phyloP scores from a whole-genome alignment of 1,140 invertebrate genomes.

The Armadillidium nasatum region DNA sequence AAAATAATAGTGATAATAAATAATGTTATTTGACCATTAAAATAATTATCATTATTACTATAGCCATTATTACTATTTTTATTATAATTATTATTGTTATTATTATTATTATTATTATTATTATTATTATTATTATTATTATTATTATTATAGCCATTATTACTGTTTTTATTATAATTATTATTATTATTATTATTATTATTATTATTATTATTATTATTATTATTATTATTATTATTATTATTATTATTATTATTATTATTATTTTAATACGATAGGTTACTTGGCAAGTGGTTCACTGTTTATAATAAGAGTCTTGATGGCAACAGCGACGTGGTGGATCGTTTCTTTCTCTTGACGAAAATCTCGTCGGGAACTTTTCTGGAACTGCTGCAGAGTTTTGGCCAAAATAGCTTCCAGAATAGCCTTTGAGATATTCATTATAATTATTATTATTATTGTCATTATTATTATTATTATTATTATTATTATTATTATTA shows the following conservation, averaged over 20 bases:
- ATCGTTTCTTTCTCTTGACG: slow-evolving; percentile 83
- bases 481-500: too few relatives aligned
- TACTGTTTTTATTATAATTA: background rate
- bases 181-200: background rate
- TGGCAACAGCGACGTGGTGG: slow-evolving; percentile 85
- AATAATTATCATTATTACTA: too few relatives aligned
- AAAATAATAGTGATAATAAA: too few relatives aligned
- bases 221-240: background rate
- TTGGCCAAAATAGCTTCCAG: slow-evolving; percentile 93
- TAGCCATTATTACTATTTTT: too few relatives aligned
- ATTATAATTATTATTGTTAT: too few relatives aligned
- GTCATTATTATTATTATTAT: too few relatives aligned
- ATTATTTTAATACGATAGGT: slow-evolving; percentile 40
- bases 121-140: too few relatives aligned
- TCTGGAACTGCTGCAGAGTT: slow-evolving; percentile 82
- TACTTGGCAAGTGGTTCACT: slow-evolving; percentile 92
- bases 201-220: background rate
- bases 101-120: too few relatives aligned
- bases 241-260: background rate
- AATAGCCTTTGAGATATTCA: slow-evolving; percentile 55
- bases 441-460: background rate
- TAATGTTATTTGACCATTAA: too few relatives aligned
- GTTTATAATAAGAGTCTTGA: slow-evolving; percentile 92
- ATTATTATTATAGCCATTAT: background rate
- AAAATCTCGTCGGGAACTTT: slow-evolving; percentile 36